Conservation (phyloP, 2,888 invertebrate genomes). For the Melanchra persicariae region DNA sequence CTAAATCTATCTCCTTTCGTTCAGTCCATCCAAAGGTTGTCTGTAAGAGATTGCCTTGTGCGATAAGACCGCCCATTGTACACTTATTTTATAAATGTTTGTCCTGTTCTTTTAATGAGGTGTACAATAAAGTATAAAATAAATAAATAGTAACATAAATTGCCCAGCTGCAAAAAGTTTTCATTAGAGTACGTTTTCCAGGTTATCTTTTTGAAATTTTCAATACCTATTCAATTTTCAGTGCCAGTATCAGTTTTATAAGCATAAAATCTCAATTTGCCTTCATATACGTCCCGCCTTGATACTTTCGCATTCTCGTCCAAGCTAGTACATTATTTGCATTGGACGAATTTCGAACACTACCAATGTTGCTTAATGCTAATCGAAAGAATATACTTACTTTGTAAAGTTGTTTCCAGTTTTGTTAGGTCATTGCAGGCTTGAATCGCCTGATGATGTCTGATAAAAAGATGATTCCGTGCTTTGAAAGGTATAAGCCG, state of each 20-base stretch:
- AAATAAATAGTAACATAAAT: neutral
- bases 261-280: slow-evolving; percentile 47
- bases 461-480: too few relatives aligned
- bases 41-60: too few relatives aligned
- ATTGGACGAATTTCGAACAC: slow-evolving; percentile 64
- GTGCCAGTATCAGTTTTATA: slow-evolving; percentile 40
- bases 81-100: too few relatives aligned
- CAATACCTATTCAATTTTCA: slow-evolving; percentile 12
- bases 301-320: slow-evolving; percentile 65
- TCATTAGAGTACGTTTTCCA: neutral
- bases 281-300: slow-evolving; percentile 17
- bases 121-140: too few relatives aligned
- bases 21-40: too few relatives aligned
- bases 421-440: too few relatives aligned
- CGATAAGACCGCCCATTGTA: too few relatives aligned
- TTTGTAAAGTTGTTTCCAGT: too few relatives aligned
- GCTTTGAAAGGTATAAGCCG: too few relatives aligned
- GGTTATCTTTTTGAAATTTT: neutral
- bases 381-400: slow-evolving; percentile 30
- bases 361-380: slow-evolving; percentile 49
- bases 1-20: too few relatives aligned
- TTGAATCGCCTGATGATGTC: too few relatives aligned
- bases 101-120: too few relatives aligned
- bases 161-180: neutral
- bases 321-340: slow-evolving; percentile 74